Percentiles rank a stretch among this genome's conserved stretches.
Evolutionary conservation across 2,888 invertebrate species (phyloP).

Genomic region (Ectemnius cavifrons): DNA sequence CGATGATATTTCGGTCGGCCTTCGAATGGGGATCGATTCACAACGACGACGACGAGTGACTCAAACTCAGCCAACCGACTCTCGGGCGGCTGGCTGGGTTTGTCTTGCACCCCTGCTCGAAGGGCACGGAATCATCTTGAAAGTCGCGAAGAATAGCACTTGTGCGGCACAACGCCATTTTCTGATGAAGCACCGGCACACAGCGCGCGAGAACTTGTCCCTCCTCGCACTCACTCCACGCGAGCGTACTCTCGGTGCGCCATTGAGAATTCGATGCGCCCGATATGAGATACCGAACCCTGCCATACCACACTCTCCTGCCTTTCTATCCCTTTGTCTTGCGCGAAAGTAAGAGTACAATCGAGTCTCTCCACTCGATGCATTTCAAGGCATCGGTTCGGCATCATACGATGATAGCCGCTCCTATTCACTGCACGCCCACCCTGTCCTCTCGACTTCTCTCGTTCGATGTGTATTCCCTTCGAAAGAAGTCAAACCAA

Average conservation of each 20-base stretch:
- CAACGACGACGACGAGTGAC: constrained; percentile 28
- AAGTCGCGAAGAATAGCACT: constrained; percentile 49
- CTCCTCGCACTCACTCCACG: neutral
- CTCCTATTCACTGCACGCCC: too few species aligned
- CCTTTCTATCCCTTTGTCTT: neutral
- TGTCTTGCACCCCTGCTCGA: constrained; percentile 24
- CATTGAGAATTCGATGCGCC: neutral
- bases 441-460: too few species aligned
- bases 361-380: too few species aligned
- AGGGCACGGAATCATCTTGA: constrained; percentile 44
- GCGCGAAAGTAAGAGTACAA: neutral
- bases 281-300: neutral
- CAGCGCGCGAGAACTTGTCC: neutral
- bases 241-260: neutral
- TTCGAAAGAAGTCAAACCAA: too few species aligned
- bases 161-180: constrained; percentile 48
- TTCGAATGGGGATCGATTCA: constrained; percentile 47
- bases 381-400: too few species aligned
- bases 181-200: constrained; percentile 40
- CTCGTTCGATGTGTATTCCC: too few species aligned
- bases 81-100: constrained; percentile 37
- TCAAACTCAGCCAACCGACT: constrained; percentile 20
- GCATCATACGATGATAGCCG: too few species aligned
- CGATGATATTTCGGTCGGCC: constrained; percentile 53
- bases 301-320: neutral